Conservation (phyloP, 2,888 invertebrate genomes). For the Odontocolon sp. region DNA sequence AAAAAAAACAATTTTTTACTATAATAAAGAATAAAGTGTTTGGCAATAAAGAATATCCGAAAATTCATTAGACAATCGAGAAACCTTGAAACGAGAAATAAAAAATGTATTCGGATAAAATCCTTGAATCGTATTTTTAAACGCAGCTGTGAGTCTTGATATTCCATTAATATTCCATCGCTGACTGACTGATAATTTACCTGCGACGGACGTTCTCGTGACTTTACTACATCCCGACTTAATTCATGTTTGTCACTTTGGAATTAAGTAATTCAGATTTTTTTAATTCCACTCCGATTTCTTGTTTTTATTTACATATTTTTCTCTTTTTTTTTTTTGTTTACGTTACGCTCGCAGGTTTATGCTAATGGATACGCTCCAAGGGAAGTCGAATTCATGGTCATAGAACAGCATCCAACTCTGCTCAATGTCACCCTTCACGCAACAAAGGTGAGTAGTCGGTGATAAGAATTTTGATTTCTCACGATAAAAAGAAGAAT, state of each 20-base stretch:
- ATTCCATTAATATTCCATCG: not conserved
- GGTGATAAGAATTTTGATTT: not conserved
- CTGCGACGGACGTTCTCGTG: not conserved
- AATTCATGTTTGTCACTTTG: not conserved
- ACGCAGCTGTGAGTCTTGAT: not conserved
- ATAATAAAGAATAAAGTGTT: no score
- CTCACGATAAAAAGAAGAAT: not conserved
- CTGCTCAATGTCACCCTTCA: constrained; percentile 91
- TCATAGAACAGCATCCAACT: constrained; percentile 93
- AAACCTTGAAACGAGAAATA: not conserved
- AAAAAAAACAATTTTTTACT: no score
- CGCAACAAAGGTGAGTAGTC: constrained; percentile 87
- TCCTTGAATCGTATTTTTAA: constrained; percentile 19
- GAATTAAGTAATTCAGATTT: no score
- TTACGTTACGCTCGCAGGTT: constrained; percentile 83
- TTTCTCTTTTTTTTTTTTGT: constrained; percentile 9
- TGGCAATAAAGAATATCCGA: no score
- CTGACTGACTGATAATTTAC: not conserved
- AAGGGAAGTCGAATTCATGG: constrained; percentile 92
- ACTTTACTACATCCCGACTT: not conserved
- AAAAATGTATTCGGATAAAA: not conserved
- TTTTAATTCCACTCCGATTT: not conserved
- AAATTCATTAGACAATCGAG: no score
- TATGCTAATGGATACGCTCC: constrained; percentile 93
- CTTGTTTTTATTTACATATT: not conserved